A percentile compares a stretch with the other conserved stretches of the same genome.
phyloP scores from a whole-genome alignment of 2,888 invertebrate genomes.

The Dusona sp. region DNA sequence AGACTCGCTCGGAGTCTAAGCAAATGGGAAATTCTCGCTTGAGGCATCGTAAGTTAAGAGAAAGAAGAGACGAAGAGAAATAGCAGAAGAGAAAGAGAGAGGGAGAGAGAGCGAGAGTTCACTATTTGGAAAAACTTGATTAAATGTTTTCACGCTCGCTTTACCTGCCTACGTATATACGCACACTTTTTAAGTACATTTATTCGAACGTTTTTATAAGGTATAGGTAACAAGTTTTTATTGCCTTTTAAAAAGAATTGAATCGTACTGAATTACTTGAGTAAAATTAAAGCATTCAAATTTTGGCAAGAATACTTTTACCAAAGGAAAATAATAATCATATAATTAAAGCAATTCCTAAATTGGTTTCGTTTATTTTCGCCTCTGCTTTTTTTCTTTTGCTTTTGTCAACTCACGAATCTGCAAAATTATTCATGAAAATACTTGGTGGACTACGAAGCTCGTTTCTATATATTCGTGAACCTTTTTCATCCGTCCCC shows the following conservation, averaged over 20 bases:
- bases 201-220: background rate
- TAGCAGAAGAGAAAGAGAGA: conserved; percentile 8
- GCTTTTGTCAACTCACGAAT: conserved; percentile 7
- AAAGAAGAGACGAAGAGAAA: conserved; percentile 14
- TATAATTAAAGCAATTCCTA: conserved; percentile 15
- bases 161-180: background rate
- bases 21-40: conserved; percentile 24
- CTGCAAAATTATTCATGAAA: conserved; percentile 64
- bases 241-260: background rate
- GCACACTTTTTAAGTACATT: background rate
- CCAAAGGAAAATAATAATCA: conserved; percentile 27
- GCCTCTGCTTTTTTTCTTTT: conserved; percentile 9
- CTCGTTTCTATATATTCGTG: conserved; percentile 6
- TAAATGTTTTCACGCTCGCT: conserved; percentile 15
- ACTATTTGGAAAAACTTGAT: conserved; percentile 17
- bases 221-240: background rate
- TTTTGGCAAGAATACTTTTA: background rate
- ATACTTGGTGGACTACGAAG: conserved; percentile 48
- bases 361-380: conserved; percentile 48
- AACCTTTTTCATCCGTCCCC: conserved; percentile 15
- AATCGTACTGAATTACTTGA: background rate
- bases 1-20: conserved; percentile 4
- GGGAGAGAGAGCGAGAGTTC: background rate
- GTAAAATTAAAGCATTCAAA: background rate
- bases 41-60: conserved; percentile 23